Evolutionary conservation across 2,888 invertebrate species (phyloP).

Genomic region (Blastobasis lacticolella): DNA sequence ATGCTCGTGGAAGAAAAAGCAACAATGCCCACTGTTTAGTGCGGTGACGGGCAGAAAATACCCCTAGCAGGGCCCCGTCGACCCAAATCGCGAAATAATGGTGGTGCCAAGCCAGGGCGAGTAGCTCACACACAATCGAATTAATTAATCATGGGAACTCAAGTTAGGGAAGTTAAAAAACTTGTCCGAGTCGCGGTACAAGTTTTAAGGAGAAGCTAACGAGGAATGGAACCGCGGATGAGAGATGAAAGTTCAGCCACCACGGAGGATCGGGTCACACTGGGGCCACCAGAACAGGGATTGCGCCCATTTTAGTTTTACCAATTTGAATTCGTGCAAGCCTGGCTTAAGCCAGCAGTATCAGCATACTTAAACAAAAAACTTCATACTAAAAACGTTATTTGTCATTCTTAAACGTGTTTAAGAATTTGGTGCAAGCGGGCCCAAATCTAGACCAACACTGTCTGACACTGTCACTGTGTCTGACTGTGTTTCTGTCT

Average conservation of each 20-base stretch:
- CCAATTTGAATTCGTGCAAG: too few relatives aligned
- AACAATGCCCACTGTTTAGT: slow-evolving; percentile 21
- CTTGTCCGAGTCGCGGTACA: slow-evolving; percentile 50
- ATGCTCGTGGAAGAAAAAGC: too few relatives aligned
- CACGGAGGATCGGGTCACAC: slow-evolving; percentile 3
- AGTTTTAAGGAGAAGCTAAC: slow-evolving; percentile 71
- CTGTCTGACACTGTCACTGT: too few relatives aligned
- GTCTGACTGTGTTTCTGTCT: too few relatives aligned
- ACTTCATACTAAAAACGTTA: too few relatives aligned
- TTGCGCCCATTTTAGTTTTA: too few relatives aligned
- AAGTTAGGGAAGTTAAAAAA: slow-evolving; percentile 64
- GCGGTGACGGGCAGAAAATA: slow-evolving; percentile 59
- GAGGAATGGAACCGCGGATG: slow-evolving; percentile 58
- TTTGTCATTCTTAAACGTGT: too few relatives aligned
- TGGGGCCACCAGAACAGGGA: not conserved
- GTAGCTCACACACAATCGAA: slow-evolving; percentile 67
- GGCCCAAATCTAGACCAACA: too few relatives aligned
- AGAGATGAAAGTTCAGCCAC: slow-evolving; percentile 55
- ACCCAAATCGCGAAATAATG: slow-evolving; percentile 62
- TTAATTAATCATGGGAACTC: slow-evolving; percentile 69
- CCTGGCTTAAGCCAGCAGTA: too few relatives aligned
- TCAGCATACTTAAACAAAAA: too few relatives aligned
- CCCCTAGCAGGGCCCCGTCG: slow-evolving; percentile 45
- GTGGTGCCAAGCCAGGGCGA: slow-evolving; percentile 46
- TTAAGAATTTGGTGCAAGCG: too few relatives aligned